Evolutionary conservation across 2,113 vertebrate genomes (phyloP).

Genomic region (Cebidichthys violaceus): DNA sequence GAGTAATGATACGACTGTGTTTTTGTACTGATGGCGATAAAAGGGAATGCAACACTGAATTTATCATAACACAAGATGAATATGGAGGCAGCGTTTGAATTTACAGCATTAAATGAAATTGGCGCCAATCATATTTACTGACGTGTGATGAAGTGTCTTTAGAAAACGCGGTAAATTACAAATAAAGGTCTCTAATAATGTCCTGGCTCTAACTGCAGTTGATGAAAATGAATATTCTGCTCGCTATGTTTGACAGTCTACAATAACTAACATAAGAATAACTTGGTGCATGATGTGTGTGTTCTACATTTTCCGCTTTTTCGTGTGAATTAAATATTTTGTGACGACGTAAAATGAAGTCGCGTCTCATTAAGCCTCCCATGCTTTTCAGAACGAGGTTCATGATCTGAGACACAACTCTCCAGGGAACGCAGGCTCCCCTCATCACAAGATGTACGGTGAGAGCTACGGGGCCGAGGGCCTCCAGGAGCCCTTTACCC

Average conservation of each 20-base stretch:
- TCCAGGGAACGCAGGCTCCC: constrained; percentile 82
- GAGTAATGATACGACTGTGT: not conserved
- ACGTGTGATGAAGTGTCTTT: not conserved
- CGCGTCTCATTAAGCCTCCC: not conserved
- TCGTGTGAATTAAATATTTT: not conserved
- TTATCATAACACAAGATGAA: not conserved
- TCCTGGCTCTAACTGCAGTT: not conserved
- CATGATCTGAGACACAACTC: constrained; percentile 91
- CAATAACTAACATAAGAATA: not conserved
- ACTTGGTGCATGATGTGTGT: not conserved
- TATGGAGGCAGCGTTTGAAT: not conserved
- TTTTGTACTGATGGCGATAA: not conserved
- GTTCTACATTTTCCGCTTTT: not conserved
- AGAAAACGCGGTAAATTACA: not conserved
- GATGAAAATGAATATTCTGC: not conserved
- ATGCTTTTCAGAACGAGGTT: constrained; percentile 90
- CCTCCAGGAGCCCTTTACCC: constrained; percentile 88
- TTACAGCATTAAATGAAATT: not conserved
- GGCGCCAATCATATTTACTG: not conserved
- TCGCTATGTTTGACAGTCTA: not conserved
- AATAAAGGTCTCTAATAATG: not conserved
- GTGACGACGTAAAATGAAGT: not conserved
- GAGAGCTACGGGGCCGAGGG: constrained; percentile 89
- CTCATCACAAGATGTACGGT: constrained; percentile 87
- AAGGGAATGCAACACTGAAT: not conserved